Percentiles rank a stretch among this genome's conserved stretches.
phyloP scores from a whole-genome alignment of 2,888 invertebrate genomes.

The Drosophila setosimentum region DNA sequence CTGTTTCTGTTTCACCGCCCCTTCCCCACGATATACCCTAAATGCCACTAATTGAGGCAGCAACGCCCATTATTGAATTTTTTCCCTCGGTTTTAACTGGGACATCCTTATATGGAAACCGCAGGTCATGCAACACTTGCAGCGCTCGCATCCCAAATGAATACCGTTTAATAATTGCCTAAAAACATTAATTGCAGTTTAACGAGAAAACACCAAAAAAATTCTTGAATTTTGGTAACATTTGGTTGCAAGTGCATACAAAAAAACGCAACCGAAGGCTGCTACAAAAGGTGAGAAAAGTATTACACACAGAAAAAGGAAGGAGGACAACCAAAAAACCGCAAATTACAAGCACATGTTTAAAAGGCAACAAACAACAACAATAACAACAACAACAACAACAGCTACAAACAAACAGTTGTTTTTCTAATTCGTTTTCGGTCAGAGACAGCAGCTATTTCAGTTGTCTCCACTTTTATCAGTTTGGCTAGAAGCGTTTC shows the following conservation, averaged over 20 bases:
- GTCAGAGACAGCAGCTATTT: constrained; percentile 11
- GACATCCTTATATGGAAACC: constrained; percentile 43
- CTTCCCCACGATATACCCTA: constrained; percentile 28
- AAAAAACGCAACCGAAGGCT: constrained; percentile 4
- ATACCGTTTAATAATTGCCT: constrained; percentile 46
- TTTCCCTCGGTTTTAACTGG: constrained; percentile 4
- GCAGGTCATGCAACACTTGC: constrained; percentile 49
- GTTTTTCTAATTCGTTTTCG: constrained; percentile 48
- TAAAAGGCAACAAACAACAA: constrained; percentile 16
- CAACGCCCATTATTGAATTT: constrained; percentile 48
- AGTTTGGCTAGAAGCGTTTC: constrained; percentile 28
- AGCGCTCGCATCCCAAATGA: constrained; percentile 33
- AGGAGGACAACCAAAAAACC: constrained; percentile 54
- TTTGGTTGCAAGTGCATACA: constrained; percentile 43
- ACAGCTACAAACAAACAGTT: constrained; percentile 21
- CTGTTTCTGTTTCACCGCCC: too few relatives aligned
- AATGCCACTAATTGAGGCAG: constrained; percentile 68
- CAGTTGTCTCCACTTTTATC: constrained; percentile 66
- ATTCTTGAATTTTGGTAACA: constrained; percentile 37
- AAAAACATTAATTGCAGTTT: constrained; percentile 53
- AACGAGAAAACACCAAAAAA: constrained; percentile 19
- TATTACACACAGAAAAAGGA: constrained; percentile 50
- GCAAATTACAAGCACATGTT: constrained; percentile 72
- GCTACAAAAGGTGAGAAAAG: constrained; percentile 73
- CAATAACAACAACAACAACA: background rate